Base-by-base conservation (phyloP, 2,888 invertebrate species). In the Nomada lathburiana region DNA sequence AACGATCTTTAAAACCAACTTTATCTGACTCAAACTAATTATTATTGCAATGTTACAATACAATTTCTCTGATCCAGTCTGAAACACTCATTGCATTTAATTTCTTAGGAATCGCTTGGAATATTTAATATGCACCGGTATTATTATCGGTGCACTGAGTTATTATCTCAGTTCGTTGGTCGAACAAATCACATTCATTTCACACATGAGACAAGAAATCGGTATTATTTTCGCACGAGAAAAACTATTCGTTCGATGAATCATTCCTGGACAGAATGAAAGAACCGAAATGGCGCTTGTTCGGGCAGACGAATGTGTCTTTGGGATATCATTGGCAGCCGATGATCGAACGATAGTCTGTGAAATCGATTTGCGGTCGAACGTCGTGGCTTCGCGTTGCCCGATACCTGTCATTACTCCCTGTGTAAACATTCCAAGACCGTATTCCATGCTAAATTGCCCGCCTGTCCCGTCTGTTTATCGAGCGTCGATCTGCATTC, bases 371-470 rank as follows among this genome's bases (percentile, higher is more conserved):
- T 80, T 85, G 85, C 80, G 85, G 85, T 84, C 71, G 72, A 67
- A 64, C 70, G 60, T 81, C 85, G 78, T 84, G 79, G 76, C 71
- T 73, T 84, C 76, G 78, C 74, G 86, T 70, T 76, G 65, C 63
- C 60, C 79, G 73, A 86, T 86, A 59, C 82, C 86, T 82, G 80
- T 86, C 74, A 86, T 86, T 86, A 86, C 86, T 82, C 82, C 85
- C 81, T 86, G 72, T 80, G 86, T 84, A 85, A 85, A 85, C 82
- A 85, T 84, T 84, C 84, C 84, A 68, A 67, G 20, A 72, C 60
- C 82, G 70, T 85, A 74, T 63, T 83, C 82, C 63, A 63, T 69
- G 72, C 77, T 78, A 82, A 83, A 83, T 82, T 83, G 76, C 78
- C 71, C 76, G 74, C 69, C 71, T 76, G 75, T 77, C 57, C 75